Conservation (phyloP, 2,797 vertebrate species). For the Simalia tracyae region DNA sequence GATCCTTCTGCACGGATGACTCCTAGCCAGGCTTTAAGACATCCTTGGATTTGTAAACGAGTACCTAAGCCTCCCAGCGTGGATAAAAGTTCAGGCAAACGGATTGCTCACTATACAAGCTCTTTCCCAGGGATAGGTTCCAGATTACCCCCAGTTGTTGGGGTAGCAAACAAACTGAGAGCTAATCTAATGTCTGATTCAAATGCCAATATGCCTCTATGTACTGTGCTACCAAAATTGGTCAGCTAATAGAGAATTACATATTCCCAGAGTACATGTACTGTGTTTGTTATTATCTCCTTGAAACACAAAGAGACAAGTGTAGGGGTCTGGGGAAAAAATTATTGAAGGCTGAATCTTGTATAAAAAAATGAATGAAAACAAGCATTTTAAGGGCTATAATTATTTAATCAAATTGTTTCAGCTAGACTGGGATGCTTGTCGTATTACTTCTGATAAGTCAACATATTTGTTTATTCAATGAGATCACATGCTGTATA, state of each 20-base stretch:
- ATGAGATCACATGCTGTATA: conserved; percentile 22
- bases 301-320: conserved; percentile 42
- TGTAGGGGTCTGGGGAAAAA: conserved; percentile 49
- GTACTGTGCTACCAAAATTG: conserved; percentile 93
- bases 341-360: conserved; percentile 54
- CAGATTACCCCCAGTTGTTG: conserved; percentile 83
- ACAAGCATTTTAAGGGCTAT: conserved; percentile 75
- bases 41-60: conserved; percentile 93
- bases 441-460: conserved; percentile 60
- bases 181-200: conserved; percentile 87
- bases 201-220: conserved; percentile 84
- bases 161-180: conserved; percentile 88
- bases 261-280: conserved; percentile 18
- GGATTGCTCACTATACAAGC: conserved; percentile 80
- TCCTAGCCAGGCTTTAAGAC: conserved; percentile 88
- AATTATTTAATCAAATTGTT: conserved; percentile 62
- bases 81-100: conserved; percentile 82
- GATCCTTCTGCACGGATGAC: conserved; percentile 89
- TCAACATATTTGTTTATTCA: conserved; percentile 56
- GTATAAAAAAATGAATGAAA: conserved; percentile 35
- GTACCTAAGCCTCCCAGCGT: conserved; percentile 78
- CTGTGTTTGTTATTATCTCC: conserved; percentile 52
- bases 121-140: conserved; percentile 89
- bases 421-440: conserved; percentile 59
- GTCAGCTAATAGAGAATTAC: conserved; percentile 79